Evolutionary conservation across 2,888 invertebrate genomes (phyloP).

Genomic region (Invenusta paracnida): DNA sequence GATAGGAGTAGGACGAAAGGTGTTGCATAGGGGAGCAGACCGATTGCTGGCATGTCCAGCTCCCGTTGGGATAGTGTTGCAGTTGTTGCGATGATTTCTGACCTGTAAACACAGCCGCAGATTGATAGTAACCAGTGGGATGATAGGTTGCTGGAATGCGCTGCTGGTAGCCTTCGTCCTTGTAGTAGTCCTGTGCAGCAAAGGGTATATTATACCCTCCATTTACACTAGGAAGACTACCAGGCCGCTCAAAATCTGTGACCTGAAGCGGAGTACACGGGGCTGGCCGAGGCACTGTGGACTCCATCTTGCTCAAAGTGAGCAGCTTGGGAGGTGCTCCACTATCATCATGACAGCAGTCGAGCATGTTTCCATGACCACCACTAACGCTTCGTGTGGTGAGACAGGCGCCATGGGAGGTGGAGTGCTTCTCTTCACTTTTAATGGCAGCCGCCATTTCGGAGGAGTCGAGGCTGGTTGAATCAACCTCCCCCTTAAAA

Average conservation of each 20-base stretch:
- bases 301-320: not conserved
- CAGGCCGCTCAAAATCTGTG: not conserved
- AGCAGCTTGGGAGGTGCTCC: not conserved
- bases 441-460: not conserved
- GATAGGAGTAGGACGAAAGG: not conserved
- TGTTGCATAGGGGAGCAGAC: not conserved
- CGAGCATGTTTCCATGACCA: too few relatives aligned
- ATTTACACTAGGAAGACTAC: not conserved
- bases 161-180: not conserved
- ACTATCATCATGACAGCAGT: not conserved
- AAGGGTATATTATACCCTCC: not conserved
- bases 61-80: not conserved
- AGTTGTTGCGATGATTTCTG: too few relatives aligned
- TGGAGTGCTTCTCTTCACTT: not conserved
- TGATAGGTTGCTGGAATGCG: too few relatives aligned
- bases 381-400: not conserved
- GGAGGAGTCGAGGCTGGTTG: not conserved
- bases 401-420: not conserved
- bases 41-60: not conserved
- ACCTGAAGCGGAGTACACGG: not conserved
- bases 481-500: not conserved
- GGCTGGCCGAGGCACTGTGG: not conserved
- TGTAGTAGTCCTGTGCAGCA: not conserved
- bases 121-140: not conserved
- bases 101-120: too few relatives aligned